Evolutionary conservation across 2,797 vertebrate genomes (phyloP).

Genomic region (Xenopus petersii): DNA sequence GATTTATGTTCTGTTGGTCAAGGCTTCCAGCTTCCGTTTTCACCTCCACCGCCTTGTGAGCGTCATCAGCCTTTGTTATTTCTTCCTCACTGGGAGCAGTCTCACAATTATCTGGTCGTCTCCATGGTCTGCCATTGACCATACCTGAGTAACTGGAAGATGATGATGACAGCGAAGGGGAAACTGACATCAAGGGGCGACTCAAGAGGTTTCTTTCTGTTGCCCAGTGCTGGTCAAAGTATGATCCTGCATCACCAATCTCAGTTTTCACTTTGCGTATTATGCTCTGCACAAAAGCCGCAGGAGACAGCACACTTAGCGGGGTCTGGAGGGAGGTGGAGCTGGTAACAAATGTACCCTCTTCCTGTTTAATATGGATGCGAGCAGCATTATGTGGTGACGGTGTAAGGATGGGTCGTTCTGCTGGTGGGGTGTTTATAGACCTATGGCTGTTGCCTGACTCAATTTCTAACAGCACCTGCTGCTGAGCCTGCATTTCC

Average conservation of each 20-base stretch:
- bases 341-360: constrained; percentile 64
- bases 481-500: constrained; percentile 94
- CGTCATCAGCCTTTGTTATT: constrained; percentile 68
- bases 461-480: constrained; percentile 90
- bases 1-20: constrained; percentile 65
- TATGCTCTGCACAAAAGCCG: constrained; percentile 94
- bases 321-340: constrained; percentile 68
- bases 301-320: constrained; percentile 86
- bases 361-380: constrained; percentile 86
- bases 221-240: constrained; percentile 97
- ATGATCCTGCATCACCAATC: constrained; percentile 88
- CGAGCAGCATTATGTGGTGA: constrained; percentile 64
- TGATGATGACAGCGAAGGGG: constrained; percentile 87
- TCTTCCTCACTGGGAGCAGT: constrained; percentile 76
- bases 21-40: constrained; percentile 73
- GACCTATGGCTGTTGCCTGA: constrained; percentile 63
- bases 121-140: constrained; percentile 70
- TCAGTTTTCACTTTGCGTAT: constrained; percentile 97
- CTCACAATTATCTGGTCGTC: constrained; percentile 71
- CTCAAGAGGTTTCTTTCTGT: constrained; percentile 76
- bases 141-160: constrained; percentile 82
- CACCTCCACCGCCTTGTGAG: constrained; percentile 70
- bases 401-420: constrained; percentile 55
- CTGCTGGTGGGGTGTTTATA: constrained; percentile 38
- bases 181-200: constrained; percentile 82